These are phyloP conservation scores for Diplazon laetatorius DNA, from an alignment of 2,888 invertebrate species.

Conservation along the genomic window DNA sequence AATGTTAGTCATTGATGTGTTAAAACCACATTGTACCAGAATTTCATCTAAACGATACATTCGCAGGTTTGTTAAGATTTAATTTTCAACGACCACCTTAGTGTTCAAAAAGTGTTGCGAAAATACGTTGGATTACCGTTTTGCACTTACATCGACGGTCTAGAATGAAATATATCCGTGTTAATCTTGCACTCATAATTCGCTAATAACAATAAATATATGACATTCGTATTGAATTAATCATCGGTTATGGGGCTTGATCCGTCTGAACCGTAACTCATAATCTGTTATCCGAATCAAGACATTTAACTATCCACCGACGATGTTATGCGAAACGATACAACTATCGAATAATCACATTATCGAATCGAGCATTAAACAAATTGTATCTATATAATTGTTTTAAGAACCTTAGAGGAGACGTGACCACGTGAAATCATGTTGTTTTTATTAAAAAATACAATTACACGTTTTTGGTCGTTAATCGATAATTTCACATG, in stretches of 20 bases:
- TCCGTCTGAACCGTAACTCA: conserved; percentile 33
- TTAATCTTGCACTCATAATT: conserved; percentile 11
- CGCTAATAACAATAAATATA: conserved; percentile 15
- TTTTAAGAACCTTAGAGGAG: conserved; percentile 26
- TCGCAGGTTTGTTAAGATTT: no score
- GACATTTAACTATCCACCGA: conserved; percentile 53
- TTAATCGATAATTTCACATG: neutral
- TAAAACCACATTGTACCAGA: no score
- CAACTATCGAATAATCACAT: conserved; percentile 58
- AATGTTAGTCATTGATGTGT: no score
- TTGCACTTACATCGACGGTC: conserved; percentile 7
- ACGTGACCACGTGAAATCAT: conserved; percentile 13
- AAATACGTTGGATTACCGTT: neutral
- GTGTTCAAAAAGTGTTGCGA: neutral
- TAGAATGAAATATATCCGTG: conserved; percentile 4
- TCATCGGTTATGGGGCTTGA: conserved; percentile 10
- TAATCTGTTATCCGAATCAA: conserved; percentile 62
- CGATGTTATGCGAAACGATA: conserved; percentile 37
- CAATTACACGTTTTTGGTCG: conserved; percentile 17
- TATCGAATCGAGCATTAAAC: conserved; percentile 9
- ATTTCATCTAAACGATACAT: no score
- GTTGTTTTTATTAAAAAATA: conserved; percentile 33
- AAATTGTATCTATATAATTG: conserved; percentile 27
- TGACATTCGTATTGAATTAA: conserved; percentile 24
- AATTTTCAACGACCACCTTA: no score